A percentile compares a stretch with the other conserved stretches of the same genome.
Conservation (phyloP, 2,888 invertebrate genomes). For the Drosophila buzzatii region DNA sequence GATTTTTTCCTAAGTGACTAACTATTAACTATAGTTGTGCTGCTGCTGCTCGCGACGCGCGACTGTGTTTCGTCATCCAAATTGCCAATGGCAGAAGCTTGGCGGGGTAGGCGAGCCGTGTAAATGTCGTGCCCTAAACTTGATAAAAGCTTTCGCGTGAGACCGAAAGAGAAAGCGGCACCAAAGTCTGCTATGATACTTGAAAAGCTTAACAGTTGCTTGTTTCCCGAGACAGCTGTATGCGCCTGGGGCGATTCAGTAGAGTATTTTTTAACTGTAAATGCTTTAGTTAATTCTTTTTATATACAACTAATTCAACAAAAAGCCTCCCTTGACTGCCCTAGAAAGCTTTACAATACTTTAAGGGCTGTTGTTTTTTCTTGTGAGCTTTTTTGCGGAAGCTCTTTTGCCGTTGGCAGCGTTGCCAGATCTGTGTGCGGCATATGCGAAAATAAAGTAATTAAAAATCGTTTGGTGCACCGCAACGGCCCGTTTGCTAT, state of each 20-base stretch:
- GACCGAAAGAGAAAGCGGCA: slow-evolving; percentile 11
- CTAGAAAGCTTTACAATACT: background rate
- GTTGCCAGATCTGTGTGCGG: slow-evolving; percentile 59
- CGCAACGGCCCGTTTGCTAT: slow-evolving; percentile 68
- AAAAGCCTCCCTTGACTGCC: background rate
- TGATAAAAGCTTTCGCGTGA: slow-evolving; percentile 48
- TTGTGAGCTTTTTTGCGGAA: slow-evolving; percentile 31
- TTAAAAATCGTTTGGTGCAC: slow-evolving; percentile 53
- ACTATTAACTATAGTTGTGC: slow-evolving; percentile 13
- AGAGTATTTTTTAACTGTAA: background rate
- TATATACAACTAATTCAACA: too few relatives aligned
- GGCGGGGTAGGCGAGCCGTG: slow-evolving; percentile 6
- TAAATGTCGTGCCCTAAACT: slow-evolving; percentile 41
- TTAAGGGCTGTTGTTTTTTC: slow-evolving; percentile 55
- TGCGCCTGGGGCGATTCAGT: background rate
- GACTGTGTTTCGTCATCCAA: slow-evolving; percentile 74
- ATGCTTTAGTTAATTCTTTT: background rate
- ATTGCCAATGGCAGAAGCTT: slow-evolving; percentile 41
- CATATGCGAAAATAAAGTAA: slow-evolving; percentile 54
- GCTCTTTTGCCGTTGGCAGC: slow-evolving; percentile 19
- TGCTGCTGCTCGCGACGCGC: slow-evolving; percentile 40
- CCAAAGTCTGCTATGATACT: slow-evolving; percentile 68
- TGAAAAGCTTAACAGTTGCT: slow-evolving; percentile 45
- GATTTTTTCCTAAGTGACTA: slow-evolving; percentile 55
- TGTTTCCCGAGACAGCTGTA: slow-evolving; percentile 14